A percentile compares a stretch with the other conserved stretches of the same genome.
These are phyloP conservation scores for Oscheius onirici DNA, from an alignment of 2,888 invertebrate species.

Conservation along the genomic window DNA sequence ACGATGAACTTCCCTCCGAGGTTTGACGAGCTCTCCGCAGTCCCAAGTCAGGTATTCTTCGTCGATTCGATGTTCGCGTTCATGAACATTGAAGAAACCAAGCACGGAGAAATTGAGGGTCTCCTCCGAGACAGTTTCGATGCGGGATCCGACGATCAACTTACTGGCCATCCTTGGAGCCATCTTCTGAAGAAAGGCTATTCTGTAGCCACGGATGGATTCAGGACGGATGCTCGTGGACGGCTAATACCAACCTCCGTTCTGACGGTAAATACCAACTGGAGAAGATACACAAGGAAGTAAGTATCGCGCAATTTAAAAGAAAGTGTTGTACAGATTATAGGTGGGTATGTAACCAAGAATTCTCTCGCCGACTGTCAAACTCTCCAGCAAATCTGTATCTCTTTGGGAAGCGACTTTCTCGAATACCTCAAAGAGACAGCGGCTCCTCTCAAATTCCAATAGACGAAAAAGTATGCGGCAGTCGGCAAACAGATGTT, in stretches of 20 bases:
- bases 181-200: background rate
- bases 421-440: constrained; percentile 52
- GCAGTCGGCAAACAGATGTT: background rate
- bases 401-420: constrained; percentile 63
- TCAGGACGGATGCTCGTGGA: too few relatives aligned
- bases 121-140: too few relatives aligned
- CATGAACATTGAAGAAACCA: background rate
- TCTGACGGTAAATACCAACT: too few relatives aligned
- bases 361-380: background rate
- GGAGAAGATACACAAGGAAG: background rate
- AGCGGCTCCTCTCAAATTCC: constrained; percentile 43
- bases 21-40: too few relatives aligned
- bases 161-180: background rate
- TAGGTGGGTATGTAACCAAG: background rate
- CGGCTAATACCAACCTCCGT: too few relatives aligned
- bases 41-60: background rate
- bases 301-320: background rate
- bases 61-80: background rate
- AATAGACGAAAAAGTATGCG: constrained; percentile 3
- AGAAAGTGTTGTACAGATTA: background rate
- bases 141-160: background rate
- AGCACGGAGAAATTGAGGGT: background rate
- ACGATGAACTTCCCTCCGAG: too few relatives aligned
- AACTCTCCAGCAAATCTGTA: constrained; percentile 40
- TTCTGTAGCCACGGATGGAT: background rate